Percentiles rank a stretch among this genome's conserved stretches.
These are phyloP conservation scores for Altica lythri DNA, from an alignment of 2,888 invertebrate species.

Conservation along the genomic window DNA sequence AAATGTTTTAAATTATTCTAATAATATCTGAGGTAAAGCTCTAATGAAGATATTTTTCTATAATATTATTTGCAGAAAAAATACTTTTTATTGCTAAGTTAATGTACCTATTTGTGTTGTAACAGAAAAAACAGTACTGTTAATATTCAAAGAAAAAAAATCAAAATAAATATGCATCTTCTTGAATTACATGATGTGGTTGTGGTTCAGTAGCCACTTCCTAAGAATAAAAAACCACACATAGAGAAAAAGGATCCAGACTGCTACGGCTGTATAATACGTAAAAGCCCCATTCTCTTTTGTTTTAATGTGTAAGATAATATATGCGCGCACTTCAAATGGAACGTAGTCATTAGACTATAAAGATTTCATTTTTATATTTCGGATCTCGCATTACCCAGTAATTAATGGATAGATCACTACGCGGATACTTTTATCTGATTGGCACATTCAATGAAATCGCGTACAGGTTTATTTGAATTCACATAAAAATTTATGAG, in stretches of 20 bases:
- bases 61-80: too few relatives aligned
- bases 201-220: not conserved
- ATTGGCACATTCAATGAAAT: constrained; percentile 12
- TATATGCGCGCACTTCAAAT: constrained; percentile 39
- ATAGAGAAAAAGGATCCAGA: constrained; percentile 34
- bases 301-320: constrained; percentile 44
- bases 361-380: constrained; percentile 30
- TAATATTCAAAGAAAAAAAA: too few relatives aligned
- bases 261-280: constrained; percentile 25
- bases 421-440: constrained; percentile 13
- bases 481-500: constrained; percentile 5
- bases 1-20: too few relatives aligned
- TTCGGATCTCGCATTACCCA: constrained; percentile 23
- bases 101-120: too few relatives aligned
- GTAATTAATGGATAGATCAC: constrained; percentile 23
- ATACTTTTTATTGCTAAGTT: too few relatives aligned
- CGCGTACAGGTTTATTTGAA: not conserved
- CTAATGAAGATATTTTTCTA: too few relatives aligned
- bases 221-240: constrained; percentile 34
- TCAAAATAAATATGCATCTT: too few relatives aligned
- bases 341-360: constrained; percentile 38
- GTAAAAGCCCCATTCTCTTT: constrained; percentile 40
- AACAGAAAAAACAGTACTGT: too few relatives aligned
- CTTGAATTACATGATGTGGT: too few relatives aligned
- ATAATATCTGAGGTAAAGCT: too few relatives aligned